phyloP scores from a whole-genome alignment of 2,113 vertebrate species.

The Ia io region DNA sequence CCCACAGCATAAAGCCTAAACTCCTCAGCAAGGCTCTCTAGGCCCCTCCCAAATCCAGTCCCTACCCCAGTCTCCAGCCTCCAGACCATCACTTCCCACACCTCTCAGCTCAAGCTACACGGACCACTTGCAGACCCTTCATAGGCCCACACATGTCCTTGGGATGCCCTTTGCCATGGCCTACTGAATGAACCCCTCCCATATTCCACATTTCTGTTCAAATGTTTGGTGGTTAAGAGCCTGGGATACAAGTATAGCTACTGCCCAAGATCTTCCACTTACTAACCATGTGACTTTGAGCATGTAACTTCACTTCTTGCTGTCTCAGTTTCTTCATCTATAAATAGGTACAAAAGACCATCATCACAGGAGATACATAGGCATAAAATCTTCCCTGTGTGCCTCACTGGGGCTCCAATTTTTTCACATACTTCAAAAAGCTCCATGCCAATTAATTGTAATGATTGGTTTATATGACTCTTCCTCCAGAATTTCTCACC shows the following conservation, averaged over 20 bases:
- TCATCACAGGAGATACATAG: neutral
- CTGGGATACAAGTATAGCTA: neutral
- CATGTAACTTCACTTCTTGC: neutral
- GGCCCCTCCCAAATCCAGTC: neutral
- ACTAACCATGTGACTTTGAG: neutral
- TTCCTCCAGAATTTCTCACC: neutral
- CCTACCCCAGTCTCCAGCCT: neutral
- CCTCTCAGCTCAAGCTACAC: neutral
- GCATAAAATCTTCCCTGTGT: neutral
- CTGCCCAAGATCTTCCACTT: neutral
- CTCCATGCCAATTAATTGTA: neutral
- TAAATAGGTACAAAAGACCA: neutral
- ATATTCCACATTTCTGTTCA: neutral
- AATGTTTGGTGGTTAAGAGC: neutral
- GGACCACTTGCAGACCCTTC: neutral
- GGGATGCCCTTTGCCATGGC: neutral
- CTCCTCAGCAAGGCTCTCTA: neutral
- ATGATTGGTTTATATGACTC: neutral
- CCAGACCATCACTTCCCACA: neutral
- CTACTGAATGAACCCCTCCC: neutral
- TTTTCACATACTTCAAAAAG: neutral
- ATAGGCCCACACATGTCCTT: neutral
- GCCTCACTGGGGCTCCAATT: neutral
- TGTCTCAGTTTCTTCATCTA: neutral
- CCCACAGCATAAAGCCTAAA: neutral